phyloP scores from a whole-genome alignment of 2,888 invertebrate genomes.

The Ariolimax columbianus region DNA sequence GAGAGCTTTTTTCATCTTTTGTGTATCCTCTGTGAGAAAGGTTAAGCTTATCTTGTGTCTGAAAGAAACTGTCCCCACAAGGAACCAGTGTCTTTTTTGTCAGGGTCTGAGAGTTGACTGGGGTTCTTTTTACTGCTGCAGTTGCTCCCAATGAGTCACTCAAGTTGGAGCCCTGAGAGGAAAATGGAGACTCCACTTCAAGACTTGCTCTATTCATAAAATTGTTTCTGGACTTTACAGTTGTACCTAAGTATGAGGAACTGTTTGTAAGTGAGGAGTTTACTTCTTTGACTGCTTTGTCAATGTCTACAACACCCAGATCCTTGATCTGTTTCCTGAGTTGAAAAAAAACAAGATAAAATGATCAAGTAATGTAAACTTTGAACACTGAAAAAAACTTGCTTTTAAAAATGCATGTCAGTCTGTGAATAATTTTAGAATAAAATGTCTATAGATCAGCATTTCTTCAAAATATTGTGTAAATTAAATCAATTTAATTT shows the following conservation, averaged over 20 bases:
- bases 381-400: too few species aligned
- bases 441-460: too few species aligned
- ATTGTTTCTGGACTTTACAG: neutral
- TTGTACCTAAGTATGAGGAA: neutral
- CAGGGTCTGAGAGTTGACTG: neutral
- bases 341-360: slow-evolving; percentile 13
- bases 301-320: slow-evolving; percentile 30
- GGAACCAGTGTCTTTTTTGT: slow-evolving; percentile 12
- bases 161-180: neutral
- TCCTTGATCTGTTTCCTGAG: slow-evolving; percentile 61
- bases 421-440: too few species aligned
- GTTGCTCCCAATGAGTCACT: neutral
- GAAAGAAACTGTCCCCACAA: slow-evolving; percentile 77
- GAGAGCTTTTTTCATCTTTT: neutral
- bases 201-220: neutral
- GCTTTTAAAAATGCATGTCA: too few species aligned
- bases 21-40: neutral
- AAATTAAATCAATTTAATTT: too few species aligned
- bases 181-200: slow-evolving; percentile 8
- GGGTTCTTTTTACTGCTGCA: slow-evolving; percentile 36
- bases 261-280: neutral
- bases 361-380: neutral
- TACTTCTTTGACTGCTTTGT: slow-evolving; percentile 11
- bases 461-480: too few species aligned
- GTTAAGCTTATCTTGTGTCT: slow-evolving; percentile 54